Evolutionary conservation across 2,888 invertebrate species (phyloP).

Genomic region (Erynnis tages): DNA sequence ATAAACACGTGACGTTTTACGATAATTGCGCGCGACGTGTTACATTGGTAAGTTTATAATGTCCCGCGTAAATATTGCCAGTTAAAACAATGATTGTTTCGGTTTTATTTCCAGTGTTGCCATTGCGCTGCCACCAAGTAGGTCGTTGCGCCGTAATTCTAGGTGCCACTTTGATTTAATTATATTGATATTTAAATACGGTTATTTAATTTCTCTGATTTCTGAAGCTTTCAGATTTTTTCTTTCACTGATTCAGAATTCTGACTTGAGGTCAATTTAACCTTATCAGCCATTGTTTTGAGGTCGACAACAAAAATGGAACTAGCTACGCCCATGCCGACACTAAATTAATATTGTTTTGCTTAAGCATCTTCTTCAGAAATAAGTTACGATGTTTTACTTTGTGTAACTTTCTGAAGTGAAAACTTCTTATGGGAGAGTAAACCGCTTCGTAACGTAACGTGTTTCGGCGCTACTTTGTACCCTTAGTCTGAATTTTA

Average conservation of each 20-base stretch:
- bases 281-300: too few species aligned
- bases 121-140: constrained; percentile 12
- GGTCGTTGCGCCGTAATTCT: neutral
- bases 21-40: constrained; percentile 70
- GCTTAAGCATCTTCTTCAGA: too few species aligned
- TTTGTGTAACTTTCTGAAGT: too few species aligned
- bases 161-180: neutral
- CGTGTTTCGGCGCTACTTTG: too few species aligned
- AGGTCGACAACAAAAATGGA: too few species aligned
- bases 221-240: neutral
- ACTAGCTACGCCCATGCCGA: too few species aligned
- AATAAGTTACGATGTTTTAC: too few species aligned
- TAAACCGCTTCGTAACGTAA: too few species aligned
- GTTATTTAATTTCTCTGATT: neutral
- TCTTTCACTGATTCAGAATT: neutral
- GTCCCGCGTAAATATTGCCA: constrained; percentile 45
- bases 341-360: too few species aligned
- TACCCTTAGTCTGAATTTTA: too few species aligned
- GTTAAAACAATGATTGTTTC: constrained; percentile 17
- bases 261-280: too few species aligned
- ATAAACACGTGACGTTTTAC: constrained; percentile 78
- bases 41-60: constrained; percentile 67
- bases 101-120: constrained; percentile 19
- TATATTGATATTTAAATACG: neutral
- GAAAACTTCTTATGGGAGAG: too few species aligned